Base-by-base conservation (phyloP, 2,797 vertebrate genomes). In the Cryptoprocta ferox region DNA sequence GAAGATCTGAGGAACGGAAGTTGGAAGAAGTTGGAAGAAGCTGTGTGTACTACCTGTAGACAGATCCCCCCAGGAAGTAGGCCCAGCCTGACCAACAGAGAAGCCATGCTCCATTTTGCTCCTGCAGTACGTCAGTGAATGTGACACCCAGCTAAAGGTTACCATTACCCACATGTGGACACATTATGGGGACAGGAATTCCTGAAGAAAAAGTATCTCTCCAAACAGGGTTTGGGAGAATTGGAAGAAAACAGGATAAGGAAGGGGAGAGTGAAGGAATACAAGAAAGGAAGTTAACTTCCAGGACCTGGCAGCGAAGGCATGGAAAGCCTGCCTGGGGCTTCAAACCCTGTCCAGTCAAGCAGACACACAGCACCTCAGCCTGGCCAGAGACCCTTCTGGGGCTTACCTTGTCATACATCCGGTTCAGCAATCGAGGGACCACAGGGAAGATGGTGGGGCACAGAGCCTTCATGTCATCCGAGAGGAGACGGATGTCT, bases 381-480 rank as follows among this genome's bases (percentile, higher is more conserved):
- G 82, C 35, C 83, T 48, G 45, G 50, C 30, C 24, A 42, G 68
- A 73, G 89, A 42, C 48, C 37, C 16, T n/a, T 2, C 2, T 0
- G 0, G 26, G 18, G 8, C 99, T 98, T 97, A 99, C 99, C 99
- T 99, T 99, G 97, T 99, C 99, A 0, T 99, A 99, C 99, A 99
- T 99, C 96, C 99, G 99, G 98, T 99, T 99, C 63, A 99, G 98
- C 71, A 99, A 98, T 71, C 99, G 99, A 1, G 99, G 99, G 93
- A 99, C 99, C 8, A 99, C 99, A 0, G 99, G 99, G 97, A 99
- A 99, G 96, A 99, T 99, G 95, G 99, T 99, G 26, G 99, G 99
- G 32, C 98, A 97, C 66, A 99, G 98, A 11, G 99, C 99, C 98
- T 99, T 99, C 99, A 99, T 99, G 78, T 99, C 99, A 0, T 99